A percentile compares a stretch with the other conserved stretches of the same genome.
phyloP scores from a whole-genome alignment of 2,797 vertebrate species.

The Syngnathus acus region DNA sequence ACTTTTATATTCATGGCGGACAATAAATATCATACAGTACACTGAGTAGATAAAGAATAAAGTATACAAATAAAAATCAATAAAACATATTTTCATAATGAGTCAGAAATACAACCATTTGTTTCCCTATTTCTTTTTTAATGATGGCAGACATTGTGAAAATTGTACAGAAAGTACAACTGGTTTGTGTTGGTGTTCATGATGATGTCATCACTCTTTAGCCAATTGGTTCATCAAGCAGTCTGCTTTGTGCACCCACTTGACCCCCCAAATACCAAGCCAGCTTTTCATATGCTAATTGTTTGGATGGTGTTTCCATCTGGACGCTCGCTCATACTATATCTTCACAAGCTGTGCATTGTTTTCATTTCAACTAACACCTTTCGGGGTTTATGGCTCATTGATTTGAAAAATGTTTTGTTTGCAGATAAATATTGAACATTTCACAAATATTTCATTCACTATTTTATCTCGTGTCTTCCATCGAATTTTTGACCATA shows the following conservation, averaged over 20 bases:
- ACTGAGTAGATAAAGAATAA: too few relatives aligned
- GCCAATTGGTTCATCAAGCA: neutral
- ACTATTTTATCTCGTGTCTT: too few relatives aligned
- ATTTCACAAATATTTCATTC: too few relatives aligned
- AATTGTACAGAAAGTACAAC: neutral
- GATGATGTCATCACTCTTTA: neutral
- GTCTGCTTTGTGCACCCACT: neutral
- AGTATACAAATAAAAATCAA: too few relatives aligned
- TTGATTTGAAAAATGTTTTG: neutral
- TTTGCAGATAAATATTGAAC: neutral
- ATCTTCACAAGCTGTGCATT: constrained; percentile 1
- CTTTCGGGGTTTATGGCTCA: neutral
- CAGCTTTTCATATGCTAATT: constrained; percentile 1
- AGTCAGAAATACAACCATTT: too few relatives aligned
- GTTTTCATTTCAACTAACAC: neutral
- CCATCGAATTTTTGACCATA: too few relatives aligned
- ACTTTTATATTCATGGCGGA: too few relatives aligned
- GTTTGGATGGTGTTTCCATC: neutral
- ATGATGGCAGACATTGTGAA: neutral
- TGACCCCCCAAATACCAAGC: neutral
- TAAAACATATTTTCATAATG: too few relatives aligned
- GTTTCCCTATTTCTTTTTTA: too few relatives aligned
- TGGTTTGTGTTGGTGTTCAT: neutral
- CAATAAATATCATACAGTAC: too few relatives aligned
- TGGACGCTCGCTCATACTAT: neutral